These are phyloP conservation scores for Diploptera punctata DNA, from an alignment of 2,888 invertebrate genomes.

Conservation along the genomic window DNA sequence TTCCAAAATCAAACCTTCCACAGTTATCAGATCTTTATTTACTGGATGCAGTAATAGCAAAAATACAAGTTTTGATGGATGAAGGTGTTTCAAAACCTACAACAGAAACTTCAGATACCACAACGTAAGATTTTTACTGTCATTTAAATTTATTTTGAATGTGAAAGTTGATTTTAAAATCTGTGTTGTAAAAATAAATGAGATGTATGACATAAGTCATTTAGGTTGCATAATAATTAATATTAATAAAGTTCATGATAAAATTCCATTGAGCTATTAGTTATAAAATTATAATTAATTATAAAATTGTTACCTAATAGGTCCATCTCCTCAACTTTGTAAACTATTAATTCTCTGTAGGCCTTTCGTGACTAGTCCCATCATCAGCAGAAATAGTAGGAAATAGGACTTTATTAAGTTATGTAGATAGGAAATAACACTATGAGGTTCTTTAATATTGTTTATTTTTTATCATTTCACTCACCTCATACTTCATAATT, in stretches of 20 bases:
- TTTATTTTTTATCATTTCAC: no score
- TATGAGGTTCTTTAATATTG: no score
- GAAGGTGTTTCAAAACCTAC: slow-evolving; percentile 48
- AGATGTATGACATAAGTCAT: not conserved
- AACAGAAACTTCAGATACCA: slow-evolving; percentile 15
- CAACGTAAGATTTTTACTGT: slow-evolving; percentile 20
- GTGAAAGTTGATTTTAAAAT: not conserved
- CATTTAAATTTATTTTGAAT: not conserved
- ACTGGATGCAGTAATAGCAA: slow-evolving; percentile 77
- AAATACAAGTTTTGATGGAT: slow-evolving; percentile 70
- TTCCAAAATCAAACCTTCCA: slow-evolving; percentile 60
- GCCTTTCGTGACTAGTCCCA: no score
- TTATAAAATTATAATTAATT: not conserved
- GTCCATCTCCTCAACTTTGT: no score
- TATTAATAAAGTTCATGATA: no score
- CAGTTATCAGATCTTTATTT: slow-evolving; percentile 76
- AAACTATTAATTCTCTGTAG: no score
- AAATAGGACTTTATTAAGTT: no score
- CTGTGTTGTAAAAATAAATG: not conserved
- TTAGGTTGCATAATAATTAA: not conserved
- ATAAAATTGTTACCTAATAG: slow-evolving; percentile 53
- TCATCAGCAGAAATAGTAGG: no score
- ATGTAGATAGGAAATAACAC: no score
- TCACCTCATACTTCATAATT: no score
- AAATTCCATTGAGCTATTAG: no score